Conservation (phyloP, 2,797 vertebrate species). For the Onychomys torridus region DNA sequence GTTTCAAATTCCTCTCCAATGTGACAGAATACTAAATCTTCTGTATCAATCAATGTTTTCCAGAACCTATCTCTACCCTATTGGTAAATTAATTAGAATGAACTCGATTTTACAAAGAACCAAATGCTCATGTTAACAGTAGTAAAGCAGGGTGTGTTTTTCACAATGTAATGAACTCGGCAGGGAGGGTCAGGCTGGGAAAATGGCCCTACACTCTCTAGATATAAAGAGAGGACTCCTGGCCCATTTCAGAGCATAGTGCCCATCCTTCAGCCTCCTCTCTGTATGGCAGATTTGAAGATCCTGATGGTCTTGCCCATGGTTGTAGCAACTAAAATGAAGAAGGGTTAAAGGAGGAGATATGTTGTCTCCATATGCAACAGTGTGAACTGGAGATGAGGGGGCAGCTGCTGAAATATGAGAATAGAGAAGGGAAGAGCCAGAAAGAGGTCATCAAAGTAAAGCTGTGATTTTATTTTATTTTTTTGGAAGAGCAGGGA, state of each 20-base stretch:
- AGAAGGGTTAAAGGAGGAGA: not conserved
- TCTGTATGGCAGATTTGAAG: not conserved
- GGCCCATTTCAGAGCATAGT: not conserved
- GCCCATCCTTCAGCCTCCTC: not conserved
- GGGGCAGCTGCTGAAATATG: not conserved
- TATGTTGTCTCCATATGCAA: fast-evolving
- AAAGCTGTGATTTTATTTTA: not conserved
- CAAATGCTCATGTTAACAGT: not conserved
- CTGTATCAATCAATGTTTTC: not conserved
- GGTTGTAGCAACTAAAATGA: not conserved
- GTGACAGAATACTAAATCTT: not conserved
- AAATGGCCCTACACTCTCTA: not conserved
- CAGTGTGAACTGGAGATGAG: not conserved
- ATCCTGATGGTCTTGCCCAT: not conserved
- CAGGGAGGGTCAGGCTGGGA: not conserved
- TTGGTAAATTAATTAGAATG: not conserved
- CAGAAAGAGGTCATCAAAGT: not conserved
- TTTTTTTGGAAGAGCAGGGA: not conserved
- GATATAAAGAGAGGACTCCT: not conserved
- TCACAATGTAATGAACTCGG: not conserved
- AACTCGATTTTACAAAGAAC: not conserved
- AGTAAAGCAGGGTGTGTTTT: not conserved
- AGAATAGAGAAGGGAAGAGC: not conserved
- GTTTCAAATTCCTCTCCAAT: not conserved
- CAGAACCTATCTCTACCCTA: not conserved